Base-by-base conservation (phyloP, 2,888 invertebrate genomes). In the Thelaira solivaga region DNA sequence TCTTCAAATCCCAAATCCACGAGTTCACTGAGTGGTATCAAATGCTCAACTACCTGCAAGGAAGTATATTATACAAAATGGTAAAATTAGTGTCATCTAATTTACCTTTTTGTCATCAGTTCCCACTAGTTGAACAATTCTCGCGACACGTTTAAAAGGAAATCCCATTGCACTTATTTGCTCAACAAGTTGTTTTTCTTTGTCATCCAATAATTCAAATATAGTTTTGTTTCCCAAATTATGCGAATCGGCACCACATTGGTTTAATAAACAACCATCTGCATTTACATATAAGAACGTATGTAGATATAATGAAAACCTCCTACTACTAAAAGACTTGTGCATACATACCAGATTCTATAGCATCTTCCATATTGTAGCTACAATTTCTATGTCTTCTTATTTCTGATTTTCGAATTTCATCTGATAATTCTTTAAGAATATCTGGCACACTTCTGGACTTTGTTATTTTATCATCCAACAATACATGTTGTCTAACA, bases 101-200 rank as follows among this genome's bases (percentile, higher is more conserved):
- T 24, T 64, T 88, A 95, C 95, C 92, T 95, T 95, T 89, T 96
- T 96, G 89, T 96, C 95, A 90, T 96, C 93, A 86, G 91, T 91
- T 72, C 96, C 96, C 80, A 95, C 90, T 57, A 93, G 90, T 82
- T 93, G 92, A 82, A 94, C 94, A n/a, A 95, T 94, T 83, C 95
- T 92, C 4, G 94, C 93, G 16, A 95, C 96, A 87, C 95, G 92
- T 72, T 94, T 92, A 61, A 94, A 86, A 0, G 95, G 94, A 86
- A 97, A 97, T 1, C 97, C 97, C 97, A 97, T 97, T 76, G 93
- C 92, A 84, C 93, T 93, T 73, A 97, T 93, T 81, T 93, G 93
- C 84, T 92, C 91, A 62, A 94, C 95, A 84, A 95, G 90, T 39
- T 90, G 45, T 47, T 61, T 74, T 0, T 59, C 39, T 20, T 68